phyloP scores from a whole-genome alignment of 1,140 invertebrate genomes.

The Hermetia illucens region DNA sequence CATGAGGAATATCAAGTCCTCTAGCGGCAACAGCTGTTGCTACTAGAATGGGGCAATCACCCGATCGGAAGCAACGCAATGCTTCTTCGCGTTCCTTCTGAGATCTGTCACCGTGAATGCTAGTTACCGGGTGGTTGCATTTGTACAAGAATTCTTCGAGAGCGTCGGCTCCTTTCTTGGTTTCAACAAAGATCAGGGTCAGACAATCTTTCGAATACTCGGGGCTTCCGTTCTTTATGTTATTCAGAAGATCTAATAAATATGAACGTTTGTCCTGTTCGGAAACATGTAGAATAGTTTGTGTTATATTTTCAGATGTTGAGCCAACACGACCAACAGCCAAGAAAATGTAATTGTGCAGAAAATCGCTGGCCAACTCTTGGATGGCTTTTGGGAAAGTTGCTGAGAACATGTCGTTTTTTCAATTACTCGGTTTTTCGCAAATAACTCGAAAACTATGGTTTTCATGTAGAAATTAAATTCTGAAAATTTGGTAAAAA shows the following conservation, averaged over 20 bases:
- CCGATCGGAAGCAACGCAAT: slow-evolving; percentile 77
- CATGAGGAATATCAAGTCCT: slow-evolving; percentile 96
- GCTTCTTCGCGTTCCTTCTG: slow-evolving; percentile 95
- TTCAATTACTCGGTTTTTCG: too few species aligned
- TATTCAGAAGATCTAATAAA: slow-evolving; percentile 83
- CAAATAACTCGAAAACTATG: too few species aligned
- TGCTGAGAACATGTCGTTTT: slow-evolving; percentile 99
- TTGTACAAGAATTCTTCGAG: slow-evolving; percentile 82
- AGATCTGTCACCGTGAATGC: slow-evolving; percentile 94
- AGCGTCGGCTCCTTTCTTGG: slow-evolving; percentile 94
- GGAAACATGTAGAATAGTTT: slow-evolving; percentile 95
- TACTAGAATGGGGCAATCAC: slow-evolving; percentile 87
- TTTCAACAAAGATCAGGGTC: slow-evolving; percentile 96
- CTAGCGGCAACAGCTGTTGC: slow-evolving; percentile 96
- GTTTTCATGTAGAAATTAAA: too few species aligned
- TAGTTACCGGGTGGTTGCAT: slow-evolving; percentile 88
- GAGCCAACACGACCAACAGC: slow-evolving; percentile 97
- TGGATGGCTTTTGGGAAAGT: slow-evolving; percentile 99
- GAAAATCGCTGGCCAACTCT: slow-evolving; percentile 90
- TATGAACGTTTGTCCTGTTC: slow-evolving; percentile 93
- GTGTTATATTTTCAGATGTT: slow-evolving; percentile 98
- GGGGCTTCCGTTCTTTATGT: slow-evolving; percentile 40
- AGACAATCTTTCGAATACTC: slow-evolving; percentile 48
- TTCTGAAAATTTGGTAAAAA: too few species aligned
- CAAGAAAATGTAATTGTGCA: slow-evolving; percentile 97